Evolutionary conservation across 1,140 invertebrate species (phyloP).

Genomic region (Stratiolaelaps scimitus): DNA sequence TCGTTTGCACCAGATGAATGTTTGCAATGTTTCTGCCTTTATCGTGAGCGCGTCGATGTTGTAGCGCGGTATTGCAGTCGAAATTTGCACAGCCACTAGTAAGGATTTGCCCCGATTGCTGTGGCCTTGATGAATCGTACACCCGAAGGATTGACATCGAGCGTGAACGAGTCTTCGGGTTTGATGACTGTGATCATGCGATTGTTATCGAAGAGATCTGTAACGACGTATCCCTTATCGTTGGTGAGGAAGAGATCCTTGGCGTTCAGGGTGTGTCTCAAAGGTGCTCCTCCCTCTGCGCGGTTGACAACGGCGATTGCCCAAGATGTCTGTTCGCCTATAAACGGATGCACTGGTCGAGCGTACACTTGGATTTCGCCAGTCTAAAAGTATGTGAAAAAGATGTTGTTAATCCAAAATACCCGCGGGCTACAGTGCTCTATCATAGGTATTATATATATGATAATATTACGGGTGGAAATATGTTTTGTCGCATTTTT

Average conservation of each 20-base stretch:
- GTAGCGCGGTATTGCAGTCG: neutral
- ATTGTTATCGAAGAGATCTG: conserved; percentile 11
- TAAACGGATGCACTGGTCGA: neutral
- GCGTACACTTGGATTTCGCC: neutral
- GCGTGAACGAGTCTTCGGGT: conserved; percentile 34
- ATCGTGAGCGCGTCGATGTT: too few species aligned
- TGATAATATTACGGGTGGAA: too few species aligned
- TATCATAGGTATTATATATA: too few species aligned
- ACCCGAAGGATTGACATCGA: conserved; percentile 39
- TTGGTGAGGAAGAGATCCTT: neutral
- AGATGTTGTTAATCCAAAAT: too few species aligned
- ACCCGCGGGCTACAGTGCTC: too few species aligned
- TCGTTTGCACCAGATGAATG: too few species aligned
- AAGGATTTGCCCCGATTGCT: neutral
- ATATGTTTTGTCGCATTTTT: too few species aligned
- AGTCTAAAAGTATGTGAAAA: too few species aligned
- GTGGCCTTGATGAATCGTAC: conserved; percentile 26
- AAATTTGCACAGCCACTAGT: neutral
- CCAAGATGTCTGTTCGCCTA: neutral
- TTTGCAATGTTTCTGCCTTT: too few species aligned
- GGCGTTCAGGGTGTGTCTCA: neutral
- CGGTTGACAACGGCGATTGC: neutral
- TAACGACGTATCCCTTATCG: neutral
- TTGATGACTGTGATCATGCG: neutral
- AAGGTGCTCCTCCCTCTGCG: neutral